Percentiles rank a stretch among this genome's conserved stretches.
These are phyloP conservation scores for Lutraria rhynchaena DNA, from an alignment of 1,140 invertebrate genomes.

Conservation along the genomic window DNA sequence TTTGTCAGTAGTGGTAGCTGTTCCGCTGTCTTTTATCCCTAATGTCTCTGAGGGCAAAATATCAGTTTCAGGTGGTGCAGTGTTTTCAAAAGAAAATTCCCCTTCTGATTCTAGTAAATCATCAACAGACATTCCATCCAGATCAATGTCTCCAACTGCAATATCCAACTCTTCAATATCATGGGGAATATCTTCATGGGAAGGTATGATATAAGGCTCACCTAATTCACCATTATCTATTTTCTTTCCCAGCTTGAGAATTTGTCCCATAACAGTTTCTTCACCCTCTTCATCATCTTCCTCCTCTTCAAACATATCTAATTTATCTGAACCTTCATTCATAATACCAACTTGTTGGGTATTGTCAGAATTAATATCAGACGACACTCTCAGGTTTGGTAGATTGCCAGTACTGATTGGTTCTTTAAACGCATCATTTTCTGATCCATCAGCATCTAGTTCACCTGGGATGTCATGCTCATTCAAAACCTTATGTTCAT, in stretches of 20 bases:
- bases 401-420: not conserved
- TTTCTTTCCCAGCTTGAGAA: not conserved
- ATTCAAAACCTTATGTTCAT: too few relatives aligned
- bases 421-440: not conserved
- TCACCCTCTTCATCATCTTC: not conserved
- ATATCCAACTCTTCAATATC: slow-evolving; percentile 8
- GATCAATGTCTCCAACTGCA: not conserved
- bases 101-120: not conserved
- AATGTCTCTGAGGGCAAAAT: slow-evolving; percentile 9
- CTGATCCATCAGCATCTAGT: too few relatives aligned
- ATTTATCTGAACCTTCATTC: not conserved
- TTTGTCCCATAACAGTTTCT: slow-evolving; percentile 17
- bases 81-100: slow-evolving; percentile 8
- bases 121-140: not conserved
- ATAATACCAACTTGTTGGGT: too few relatives aligned
- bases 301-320: not conserved
- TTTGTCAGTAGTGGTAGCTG: not conserved
- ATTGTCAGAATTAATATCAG: not conserved
- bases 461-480: too few relatives aligned
- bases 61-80: not conserved
- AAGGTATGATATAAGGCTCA: not conserved
- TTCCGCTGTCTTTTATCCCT: not conserved
- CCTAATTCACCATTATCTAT: not conserved
- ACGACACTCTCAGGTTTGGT: too few relatives aligned
- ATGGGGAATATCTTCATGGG: not conserved